Conservation (phyloP, 1,140 invertebrate species). For the Drosophila pruinosa region DNA sequence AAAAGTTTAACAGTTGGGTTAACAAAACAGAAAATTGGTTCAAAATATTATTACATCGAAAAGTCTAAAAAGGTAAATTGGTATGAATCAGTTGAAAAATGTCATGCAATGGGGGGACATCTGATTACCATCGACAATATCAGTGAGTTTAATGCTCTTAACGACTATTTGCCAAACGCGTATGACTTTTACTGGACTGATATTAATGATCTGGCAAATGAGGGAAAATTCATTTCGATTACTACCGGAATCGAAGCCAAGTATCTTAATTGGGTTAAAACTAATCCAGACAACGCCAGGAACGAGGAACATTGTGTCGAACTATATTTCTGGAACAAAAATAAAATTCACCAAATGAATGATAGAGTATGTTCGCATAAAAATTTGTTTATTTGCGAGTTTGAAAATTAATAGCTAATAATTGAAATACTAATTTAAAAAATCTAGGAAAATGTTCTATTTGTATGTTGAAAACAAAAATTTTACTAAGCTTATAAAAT, state of each 20-base stretch:
- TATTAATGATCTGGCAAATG: slow-evolving; percentile 1
- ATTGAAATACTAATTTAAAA: no score
- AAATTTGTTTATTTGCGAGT: slow-evolving; percentile 11
- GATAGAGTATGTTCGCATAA: not conserved
- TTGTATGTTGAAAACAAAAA: no score
- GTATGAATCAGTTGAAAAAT: not conserved
- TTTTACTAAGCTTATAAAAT: no score
- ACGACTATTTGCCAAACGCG: no score
- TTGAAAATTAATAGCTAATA: no score
- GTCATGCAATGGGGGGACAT: not conserved
- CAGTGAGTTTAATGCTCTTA: not conserved
- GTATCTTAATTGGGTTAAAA: not conserved
- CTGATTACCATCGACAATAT: not conserved
- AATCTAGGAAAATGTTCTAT: no score
- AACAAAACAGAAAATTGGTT: not conserved
- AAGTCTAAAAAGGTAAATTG: not conserved
- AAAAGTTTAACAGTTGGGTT: no score
- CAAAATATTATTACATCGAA: slow-evolving; percentile 7
- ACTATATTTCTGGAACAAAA: not conserved
- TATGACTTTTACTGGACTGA: slow-evolving; percentile 5
- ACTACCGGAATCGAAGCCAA: not conserved
- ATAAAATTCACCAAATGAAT: slow-evolving; percentile 3
- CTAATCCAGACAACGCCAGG: not conserved
- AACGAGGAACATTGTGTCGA: slow-evolving; percentile 2
- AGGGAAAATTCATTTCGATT: not conserved